Evolutionary conservation across 2,888 invertebrate species (phyloP).

Genomic region (Alloplasta piceator): DNA sequence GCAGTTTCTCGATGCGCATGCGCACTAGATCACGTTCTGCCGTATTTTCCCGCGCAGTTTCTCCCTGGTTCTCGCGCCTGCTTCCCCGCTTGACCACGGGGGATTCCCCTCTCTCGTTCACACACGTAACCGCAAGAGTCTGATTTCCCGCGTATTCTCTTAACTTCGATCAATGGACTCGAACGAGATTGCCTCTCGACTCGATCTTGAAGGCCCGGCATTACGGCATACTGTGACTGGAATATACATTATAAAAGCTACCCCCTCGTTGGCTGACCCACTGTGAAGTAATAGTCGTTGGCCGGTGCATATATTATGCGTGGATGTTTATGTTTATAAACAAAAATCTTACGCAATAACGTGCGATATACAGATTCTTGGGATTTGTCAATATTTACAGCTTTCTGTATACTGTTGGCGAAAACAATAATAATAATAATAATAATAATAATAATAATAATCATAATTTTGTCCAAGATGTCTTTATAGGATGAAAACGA

Average conservation of each 20-base stretch:
- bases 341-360: too few relatives aligned
- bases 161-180: conserved; percentile 74
- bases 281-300: not conserved
- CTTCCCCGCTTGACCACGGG: conserved; percentile 8
- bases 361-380: too few relatives aligned
- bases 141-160: conserved; percentile 75
- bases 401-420: too few relatives aligned
- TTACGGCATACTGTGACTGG: not conserved
- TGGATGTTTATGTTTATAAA: too few relatives aligned
- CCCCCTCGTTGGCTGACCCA: conserved; percentile 27
- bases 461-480: too few relatives aligned
- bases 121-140: conserved; percentile 13
- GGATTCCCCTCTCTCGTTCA: conserved; percentile 37
- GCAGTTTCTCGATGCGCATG: conserved; percentile 44
- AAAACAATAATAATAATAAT: too few relatives aligned
- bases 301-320: too few relatives aligned
- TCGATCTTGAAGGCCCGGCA: not conserved
- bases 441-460: too few relatives aligned
- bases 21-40: conserved; percentile 7
- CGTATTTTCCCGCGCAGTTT: conserved; percentile 35
- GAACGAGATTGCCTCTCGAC: conserved; percentile 59
- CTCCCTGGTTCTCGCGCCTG: conserved; percentile 13
- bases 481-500: too few relatives aligned
- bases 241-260: conserved; percentile 38
- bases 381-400: too few relatives aligned